These are phyloP conservation scores for Actenoides lindsayi DNA, from an alignment of 2,113 vertebrate genomes.

Conservation along the genomic window DNA sequence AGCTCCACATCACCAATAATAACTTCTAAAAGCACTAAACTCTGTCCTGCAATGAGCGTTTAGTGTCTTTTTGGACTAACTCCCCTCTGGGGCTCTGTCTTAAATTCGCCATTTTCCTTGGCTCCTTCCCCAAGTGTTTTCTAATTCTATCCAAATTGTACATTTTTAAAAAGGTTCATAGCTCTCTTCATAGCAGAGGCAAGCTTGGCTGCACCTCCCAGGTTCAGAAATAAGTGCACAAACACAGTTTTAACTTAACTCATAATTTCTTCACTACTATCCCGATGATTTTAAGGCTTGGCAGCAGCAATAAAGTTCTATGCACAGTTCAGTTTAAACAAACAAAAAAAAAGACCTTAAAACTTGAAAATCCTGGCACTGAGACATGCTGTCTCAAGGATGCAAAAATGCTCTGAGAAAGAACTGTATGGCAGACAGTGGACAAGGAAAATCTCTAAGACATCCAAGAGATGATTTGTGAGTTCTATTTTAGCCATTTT, in stretches of 20 bases:
- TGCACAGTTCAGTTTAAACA: not conserved
- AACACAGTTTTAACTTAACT: not conserved
- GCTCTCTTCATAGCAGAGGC: not conserved
- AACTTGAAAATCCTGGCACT: not conserved
- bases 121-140: not conserved
- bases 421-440: not conserved
- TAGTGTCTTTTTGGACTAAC: not conserved
- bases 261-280: not conserved
- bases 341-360: not conserved
- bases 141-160: not conserved
- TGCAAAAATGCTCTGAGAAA: not conserved
- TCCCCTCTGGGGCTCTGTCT: not conserved
- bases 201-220: not conserved
- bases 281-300: not conserved
- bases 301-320: not conserved
- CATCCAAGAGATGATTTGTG: not conserved
- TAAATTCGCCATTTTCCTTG: not conserved
- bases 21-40: not conserved
- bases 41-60: not conserved
- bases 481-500: not conserved
- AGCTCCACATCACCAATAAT: not conserved
- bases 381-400: not conserved
- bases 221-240: not conserved
- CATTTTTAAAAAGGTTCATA: not conserved
- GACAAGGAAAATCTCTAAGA: not conserved